These are phyloP conservation scores for Mellivora capensis DNA, from an alignment of 2,113 vertebrate genomes.

Conservation along the genomic window DNA sequence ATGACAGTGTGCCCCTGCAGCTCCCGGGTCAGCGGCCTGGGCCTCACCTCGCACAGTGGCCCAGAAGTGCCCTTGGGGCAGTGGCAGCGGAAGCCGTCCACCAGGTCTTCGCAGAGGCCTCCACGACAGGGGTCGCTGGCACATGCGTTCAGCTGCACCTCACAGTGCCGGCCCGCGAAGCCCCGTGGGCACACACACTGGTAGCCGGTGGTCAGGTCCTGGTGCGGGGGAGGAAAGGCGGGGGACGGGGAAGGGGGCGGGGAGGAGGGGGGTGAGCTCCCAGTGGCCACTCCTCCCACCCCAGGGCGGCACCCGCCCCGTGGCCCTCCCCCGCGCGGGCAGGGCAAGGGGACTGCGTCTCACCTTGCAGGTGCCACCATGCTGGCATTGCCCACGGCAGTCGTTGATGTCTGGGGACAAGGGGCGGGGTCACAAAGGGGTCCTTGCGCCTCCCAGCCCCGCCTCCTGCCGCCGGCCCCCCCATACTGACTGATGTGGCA, in stretches of 20 bases:
- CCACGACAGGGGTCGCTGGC: slow-evolving; percentile 87
- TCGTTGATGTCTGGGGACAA: slow-evolving; percentile 85
- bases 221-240: accelerated
- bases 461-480: background rate
- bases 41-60: slow-evolving; percentile 90
- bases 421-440: background rate
- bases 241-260: background rate
- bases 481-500: slow-evolving; percentile 98
- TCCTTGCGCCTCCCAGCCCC: background rate
- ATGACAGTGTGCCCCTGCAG: accelerated
- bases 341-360: background rate
- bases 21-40: accelerated
- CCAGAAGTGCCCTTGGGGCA: slow-evolving; percentile 90
- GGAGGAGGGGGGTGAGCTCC: accelerated
- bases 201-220: slow-evolving; percentile 87
- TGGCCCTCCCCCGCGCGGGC: accelerated
- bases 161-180: slow-evolving; percentile 91
- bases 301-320: accelerated
- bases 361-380: slow-evolving; percentile 94
- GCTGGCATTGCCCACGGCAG: slow-evolving; percentile 93
- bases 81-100: slow-evolving; percentile 87
- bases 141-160: slow-evolving; percentile 86
- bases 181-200: slow-evolving; percentile 89
- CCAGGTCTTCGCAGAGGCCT: slow-evolving; percentile 85
- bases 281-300: accelerated